A percentile compares a stretch with the other conserved stretches of the same genome.
Conservation (phyloP, 1,140 invertebrate species). For the Bombus balteatus region DNA sequence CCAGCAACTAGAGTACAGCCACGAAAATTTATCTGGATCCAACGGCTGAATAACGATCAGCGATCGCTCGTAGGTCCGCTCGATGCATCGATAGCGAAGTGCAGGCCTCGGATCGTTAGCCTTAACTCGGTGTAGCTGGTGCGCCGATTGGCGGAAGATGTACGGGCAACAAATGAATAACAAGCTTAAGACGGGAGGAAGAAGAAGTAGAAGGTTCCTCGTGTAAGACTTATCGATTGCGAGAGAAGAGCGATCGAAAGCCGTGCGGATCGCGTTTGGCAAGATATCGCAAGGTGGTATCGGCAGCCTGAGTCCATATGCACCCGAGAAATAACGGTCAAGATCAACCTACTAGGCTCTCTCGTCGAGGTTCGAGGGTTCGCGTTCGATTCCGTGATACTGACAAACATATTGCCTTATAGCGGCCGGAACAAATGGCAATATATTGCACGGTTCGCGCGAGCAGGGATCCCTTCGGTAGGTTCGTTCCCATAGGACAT, state of each 20-base stretch:
- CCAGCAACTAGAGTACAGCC: background rate
- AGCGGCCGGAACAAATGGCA: conserved; percentile 65
- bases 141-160: conserved; percentile 54
- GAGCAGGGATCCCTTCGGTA: conserved; percentile 58
- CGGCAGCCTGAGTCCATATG: conserved; percentile 55
- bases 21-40: conserved; percentile 30
- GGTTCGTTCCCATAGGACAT: conserved; percentile 62
- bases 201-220: conserved; percentile 61
- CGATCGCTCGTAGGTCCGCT: conserved; percentile 22
- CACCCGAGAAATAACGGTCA: conserved; percentile 66
- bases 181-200: conserved; percentile 55
- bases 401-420: conserved; percentile 69
- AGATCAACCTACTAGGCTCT: conserved; percentile 47
- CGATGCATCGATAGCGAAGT: conserved; percentile 46
- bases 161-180: conserved; percentile 68
- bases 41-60: conserved; percentile 27
- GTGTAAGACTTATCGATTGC: conserved; percentile 58
- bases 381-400: conserved; percentile 65
- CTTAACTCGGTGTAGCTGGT: conserved; percentile 35
- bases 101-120: conserved; percentile 39
- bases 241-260: conserved; percentile 54
- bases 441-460: conserved; percentile 60
- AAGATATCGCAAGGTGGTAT: conserved; percentile 56
- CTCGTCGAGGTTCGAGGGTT: conserved; percentile 57
- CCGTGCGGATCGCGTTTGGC: conserved; percentile 31